Base-by-base conservation (phyloP, 2,888 invertebrate genomes). In the Panzeria rudis region DNA sequence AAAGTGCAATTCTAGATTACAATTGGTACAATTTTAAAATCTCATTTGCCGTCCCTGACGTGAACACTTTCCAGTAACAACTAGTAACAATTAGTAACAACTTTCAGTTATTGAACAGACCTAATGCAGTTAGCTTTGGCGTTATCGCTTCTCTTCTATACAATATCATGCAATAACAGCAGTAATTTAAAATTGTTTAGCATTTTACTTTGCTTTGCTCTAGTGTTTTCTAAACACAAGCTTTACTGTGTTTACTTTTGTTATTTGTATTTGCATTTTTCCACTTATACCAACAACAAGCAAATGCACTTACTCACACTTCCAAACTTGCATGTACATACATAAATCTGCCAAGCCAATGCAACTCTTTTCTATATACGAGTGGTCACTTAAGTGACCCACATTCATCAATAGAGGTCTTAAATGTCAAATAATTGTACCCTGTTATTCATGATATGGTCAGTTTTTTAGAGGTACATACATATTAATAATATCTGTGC, bases 161-260 rank as follows among this genome's bases (percentile, higher is more conserved):
- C 62, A 66, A 54, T 41, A 47, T 47, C 50, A 35, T 61, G 23
- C 50, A 68, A 29, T 23, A 64, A 20, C 66, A 68, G 7, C 32
- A 68, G 50, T 50, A 68, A 56, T 56, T 69, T 56, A 29, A 17
- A 82, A 69, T 62, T 77, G 75, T 66, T 83, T 81, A 84, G 83
- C 83, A 83, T 86, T 77, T 50, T 29, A 38, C 2, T 50, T 8
- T 41, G 50, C 59, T 50, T 78, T 20, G 23, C 59, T 38, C 35
- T 23, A 62, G 59, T 47, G 68, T 68, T 20, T n/a, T 87, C 59
- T 52, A 38, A 61, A 25, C 23, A 59, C 59, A 50, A 72, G 29
- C 17, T 81, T 86, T 86, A 81, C 73, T 47, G 11, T 20, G 9
- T 50, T 50, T 5, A 41, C 17, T 52, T 52, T 29, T 41, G 52